Evolutionary conservation across 2,113 vertebrate species (phyloP).

Genomic region (Coptodon rendalli): DNA sequence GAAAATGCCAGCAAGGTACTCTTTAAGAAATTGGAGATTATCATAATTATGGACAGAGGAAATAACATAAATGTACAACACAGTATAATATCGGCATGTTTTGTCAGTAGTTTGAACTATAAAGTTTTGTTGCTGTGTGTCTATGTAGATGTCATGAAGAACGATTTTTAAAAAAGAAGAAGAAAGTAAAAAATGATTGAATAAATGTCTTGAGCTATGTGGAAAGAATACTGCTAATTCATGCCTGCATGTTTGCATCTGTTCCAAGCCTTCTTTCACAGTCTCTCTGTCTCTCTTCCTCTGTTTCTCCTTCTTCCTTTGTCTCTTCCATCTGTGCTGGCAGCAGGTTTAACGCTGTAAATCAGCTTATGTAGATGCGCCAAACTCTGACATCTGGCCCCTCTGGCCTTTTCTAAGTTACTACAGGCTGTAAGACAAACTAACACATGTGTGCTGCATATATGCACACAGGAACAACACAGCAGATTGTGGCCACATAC

Average conservation of each 20-base stretch:
- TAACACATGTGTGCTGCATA: background rate
- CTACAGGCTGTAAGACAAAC: background rate
- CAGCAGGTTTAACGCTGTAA: conserved; percentile 33
- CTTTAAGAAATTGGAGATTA: background rate
- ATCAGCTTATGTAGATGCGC: conserved; percentile 28
- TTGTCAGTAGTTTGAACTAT: background rate
- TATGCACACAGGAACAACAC: background rate
- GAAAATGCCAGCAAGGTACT: background rate
- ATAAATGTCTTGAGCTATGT: background rate
- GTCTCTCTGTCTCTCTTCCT: background rate
- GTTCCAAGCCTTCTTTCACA: background rate
- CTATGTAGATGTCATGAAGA: background rate
- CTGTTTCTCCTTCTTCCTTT: background rate
- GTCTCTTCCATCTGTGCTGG: background rate
- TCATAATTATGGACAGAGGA: background rate
- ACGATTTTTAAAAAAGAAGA: background rate
- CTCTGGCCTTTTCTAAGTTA: background rate
- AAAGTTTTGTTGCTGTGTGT: background rate
- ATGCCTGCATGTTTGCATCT: background rate
- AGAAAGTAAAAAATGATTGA: background rate
- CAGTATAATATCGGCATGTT: background rate
- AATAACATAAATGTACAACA: background rate
- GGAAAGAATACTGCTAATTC: background rate
- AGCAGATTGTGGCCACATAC: background rate
- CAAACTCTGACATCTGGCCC: conserved; percentile 34